These are phyloP conservation scores for Epizoanthus ramosus DNA, from an alignment of 92 coral and sea anemone species.

Conservation along the genomic window DNA sequence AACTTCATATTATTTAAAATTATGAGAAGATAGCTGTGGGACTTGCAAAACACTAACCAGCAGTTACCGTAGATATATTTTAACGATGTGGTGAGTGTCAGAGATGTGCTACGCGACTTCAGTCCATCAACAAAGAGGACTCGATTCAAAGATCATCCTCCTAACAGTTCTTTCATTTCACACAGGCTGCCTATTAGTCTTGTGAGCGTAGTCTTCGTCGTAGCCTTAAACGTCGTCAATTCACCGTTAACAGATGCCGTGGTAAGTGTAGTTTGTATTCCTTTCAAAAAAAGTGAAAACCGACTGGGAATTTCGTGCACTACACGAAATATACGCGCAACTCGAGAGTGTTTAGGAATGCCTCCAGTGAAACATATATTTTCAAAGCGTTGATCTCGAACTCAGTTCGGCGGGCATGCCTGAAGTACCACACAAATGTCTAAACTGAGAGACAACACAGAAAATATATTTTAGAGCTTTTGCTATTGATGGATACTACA, in stretches of 20 bases:
- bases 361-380: not conserved
- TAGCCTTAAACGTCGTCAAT: constrained; percentile 35
- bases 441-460: not conserved
- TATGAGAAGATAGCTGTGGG: constrained; percentile 40
- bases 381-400: not conserved
- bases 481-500: too few relatives aligned
- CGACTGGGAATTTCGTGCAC: constrained; percentile 11
- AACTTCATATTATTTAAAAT: constrained; percentile 30
- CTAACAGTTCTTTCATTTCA: constrained; percentile 8
- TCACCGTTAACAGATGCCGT: constrained; percentile 57
- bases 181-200: constrained; percentile 57
- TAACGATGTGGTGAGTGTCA: constrained; percentile 40
- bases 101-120: not conserved
- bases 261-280: constrained; percentile 42
- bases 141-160: not conserved
- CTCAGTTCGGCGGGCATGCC: not conserved
- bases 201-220: constrained; percentile 38
- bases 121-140: not conserved
- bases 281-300: not conserved
- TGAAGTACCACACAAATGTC: not conserved
- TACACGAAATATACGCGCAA: not conserved
- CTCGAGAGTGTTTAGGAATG: constrained; percentile 1
- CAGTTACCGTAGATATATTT: constrained; percentile 18
- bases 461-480: not conserved
- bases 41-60: not conserved